A percentile compares a stretch with the other conserved stretches of the same genome.
Evolutionary conservation across 2,888 invertebrate genomes (phyloP).

Genomic region (Axea sp.): DNA sequence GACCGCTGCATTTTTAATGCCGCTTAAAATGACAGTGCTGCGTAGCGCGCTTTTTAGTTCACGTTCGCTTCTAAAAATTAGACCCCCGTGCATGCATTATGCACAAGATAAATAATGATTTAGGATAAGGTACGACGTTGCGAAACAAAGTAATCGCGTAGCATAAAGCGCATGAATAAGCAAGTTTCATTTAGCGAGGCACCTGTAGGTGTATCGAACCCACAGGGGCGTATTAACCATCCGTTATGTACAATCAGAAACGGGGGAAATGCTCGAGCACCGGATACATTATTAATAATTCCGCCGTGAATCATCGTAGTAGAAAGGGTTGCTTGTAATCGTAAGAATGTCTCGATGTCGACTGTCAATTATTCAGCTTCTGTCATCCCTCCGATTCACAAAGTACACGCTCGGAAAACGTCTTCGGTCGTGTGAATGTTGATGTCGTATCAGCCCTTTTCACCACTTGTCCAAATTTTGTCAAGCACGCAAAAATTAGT

Average conservation of each 20-base stretch:
- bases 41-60: constrained; percentile 4
- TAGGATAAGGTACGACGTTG: constrained; percentile 35
- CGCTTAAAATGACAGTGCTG: constrained; percentile 1
- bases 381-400: constrained; percentile 72
- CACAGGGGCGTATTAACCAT: constrained; percentile 59
- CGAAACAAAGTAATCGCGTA: constrained; percentile 58
- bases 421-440: too few species aligned
- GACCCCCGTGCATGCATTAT: constrained; percentile 10
- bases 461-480: constrained; percentile 52
- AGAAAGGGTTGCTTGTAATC: constrained; percentile 73
- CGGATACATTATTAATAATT: constrained; percentile 72
- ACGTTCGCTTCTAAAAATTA: constrained; percentile 17
- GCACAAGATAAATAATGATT: constrained; percentile 43
- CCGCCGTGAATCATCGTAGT: constrained; percentile 70
- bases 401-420: constrained; percentile 66
- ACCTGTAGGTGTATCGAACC: constrained; percentile 56
- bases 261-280: constrained; percentile 68
- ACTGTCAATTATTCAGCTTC: constrained; percentile 73
- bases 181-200: constrained; percentile 57
- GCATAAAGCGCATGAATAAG: constrained; percentile 58
- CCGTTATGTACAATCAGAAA: constrained; percentile 70
- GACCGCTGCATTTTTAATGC: constrained; percentile 11
- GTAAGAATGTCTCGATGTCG: constrained; percentile 74
- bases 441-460: constrained; percentile 34
- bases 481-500: constrained; percentile 41